Percentiles rank a stretch among this genome's conserved stretches.
Conservation (phyloP, 2,113 vertebrate species). For the Chaetops frenatus region DNA sequence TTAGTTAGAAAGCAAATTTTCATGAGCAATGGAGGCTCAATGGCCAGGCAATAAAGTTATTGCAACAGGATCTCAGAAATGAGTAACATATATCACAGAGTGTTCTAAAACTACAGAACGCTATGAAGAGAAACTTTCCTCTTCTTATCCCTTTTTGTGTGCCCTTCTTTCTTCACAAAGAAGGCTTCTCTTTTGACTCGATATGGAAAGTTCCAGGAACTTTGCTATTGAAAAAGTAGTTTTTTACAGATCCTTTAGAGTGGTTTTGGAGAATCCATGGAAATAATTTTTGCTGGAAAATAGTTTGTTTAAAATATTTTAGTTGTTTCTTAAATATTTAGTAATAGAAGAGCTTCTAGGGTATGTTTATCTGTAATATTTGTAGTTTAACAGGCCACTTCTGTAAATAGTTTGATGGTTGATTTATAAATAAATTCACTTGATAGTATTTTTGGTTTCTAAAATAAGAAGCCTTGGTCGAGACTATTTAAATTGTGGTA, state of each 20-base stretch:
- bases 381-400: not conserved
- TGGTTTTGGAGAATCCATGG: not conserved
- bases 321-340: constrained; percentile 1
- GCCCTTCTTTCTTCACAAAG: not conserved
- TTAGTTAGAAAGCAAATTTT: not conserved
- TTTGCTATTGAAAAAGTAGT: not conserved
- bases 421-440: constrained; percentile 6
- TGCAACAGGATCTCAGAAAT: not conserved
- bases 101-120: not conserved
- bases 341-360: not conserved
- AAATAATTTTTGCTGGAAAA: not conserved
- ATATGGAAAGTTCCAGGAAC: not conserved
- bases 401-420: not conserved
- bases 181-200: not conserved
- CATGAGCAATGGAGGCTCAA: not conserved
- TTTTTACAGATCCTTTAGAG: not conserved
- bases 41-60: not conserved
- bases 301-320: not conserved
- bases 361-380: not conserved
- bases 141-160: not conserved
- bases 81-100: not conserved
- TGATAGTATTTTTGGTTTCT: not conserved
- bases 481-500: not conserved
- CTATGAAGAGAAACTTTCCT: not conserved
- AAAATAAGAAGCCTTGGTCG: not conserved